Evolutionary conservation across 2,113 vertebrate species (phyloP), one percentile per base, ranked within the genome.

Genomic region (Lontra canadensis): DNA sequence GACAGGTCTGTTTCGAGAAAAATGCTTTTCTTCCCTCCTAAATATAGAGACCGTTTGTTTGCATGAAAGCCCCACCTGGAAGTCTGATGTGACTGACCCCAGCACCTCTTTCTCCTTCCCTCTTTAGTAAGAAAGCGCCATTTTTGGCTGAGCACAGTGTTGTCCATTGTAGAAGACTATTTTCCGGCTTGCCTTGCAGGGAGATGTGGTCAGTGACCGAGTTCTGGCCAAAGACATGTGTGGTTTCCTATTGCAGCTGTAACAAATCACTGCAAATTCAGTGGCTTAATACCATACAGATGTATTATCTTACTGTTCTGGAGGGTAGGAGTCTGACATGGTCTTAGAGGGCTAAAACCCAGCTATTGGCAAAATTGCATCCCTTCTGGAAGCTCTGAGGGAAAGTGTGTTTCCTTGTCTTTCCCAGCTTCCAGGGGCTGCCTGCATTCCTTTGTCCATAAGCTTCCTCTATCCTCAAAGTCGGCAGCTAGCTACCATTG

Each of bases 341-440:
- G 39, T 39, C 55, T 55, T 39, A 18, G 4, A 26, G 31, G 39
- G n/a, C 55, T 81, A 49, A 76, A 81, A 47, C 31, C 34, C 47
- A 23, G 34, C 14, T 69, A 26, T 17, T 47, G 36, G 42, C 34
- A 59, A 44, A 79, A 21, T 55, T 29, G 0, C 0, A 0, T 39
- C 63, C 44, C 52, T 79, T 78, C 59, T 61, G 89, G n/a, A 42
- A 23, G 8, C 21, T 80, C 36, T 18, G 3, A n/a, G 59, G 21
- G 31, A 67, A 34, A 59, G 49, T 47, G 57, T 4, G 8, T 49
- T 76, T 57, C 47, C 2, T 36, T 21, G 21, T 25, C 44, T 57
- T 76, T 90, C 47, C 86, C 9, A 39, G 31, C 47, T 11, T 79
- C 42, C 29, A 4, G 26, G 73, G 8, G 15, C 44, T 25, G 34